A percentile compares a stretch with the other conserved stretches of the same genome.
Conservation (phyloP, 1,140 invertebrate genomes). For the Manduca sexta region DNA sequence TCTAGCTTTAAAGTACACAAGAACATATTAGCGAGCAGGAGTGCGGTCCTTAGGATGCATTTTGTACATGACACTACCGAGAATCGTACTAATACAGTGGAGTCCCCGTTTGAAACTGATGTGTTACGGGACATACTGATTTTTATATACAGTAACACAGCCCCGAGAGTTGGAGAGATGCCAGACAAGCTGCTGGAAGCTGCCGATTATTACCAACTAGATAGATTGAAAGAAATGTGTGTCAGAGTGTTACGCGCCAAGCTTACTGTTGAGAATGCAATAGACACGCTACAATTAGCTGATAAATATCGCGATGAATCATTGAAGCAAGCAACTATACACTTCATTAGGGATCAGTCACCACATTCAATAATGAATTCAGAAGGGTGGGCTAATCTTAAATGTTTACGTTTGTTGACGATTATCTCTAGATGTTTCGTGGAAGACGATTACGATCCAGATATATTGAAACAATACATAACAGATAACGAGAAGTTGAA, state of each 20-base stretch:
- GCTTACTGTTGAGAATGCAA: slow-evolving; percentile 61
- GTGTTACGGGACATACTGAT: slow-evolving; percentile 78
- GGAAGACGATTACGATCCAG: no score
- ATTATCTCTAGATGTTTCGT: no score
- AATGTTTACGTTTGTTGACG: no score
- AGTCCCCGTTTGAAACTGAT: slow-evolving; percentile 74
- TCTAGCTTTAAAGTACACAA: slow-evolving; percentile 59
- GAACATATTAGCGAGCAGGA: slow-evolving; percentile 65
- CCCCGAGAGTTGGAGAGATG: slow-evolving; percentile 71
- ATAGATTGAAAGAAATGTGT: slow-evolving; percentile 57
- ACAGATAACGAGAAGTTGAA: no score
- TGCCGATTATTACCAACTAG: slow-evolving; percentile 64
- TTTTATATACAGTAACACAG: slow-evolving; percentile 80
- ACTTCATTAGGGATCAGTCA: no score
- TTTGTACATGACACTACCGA: slow-evolving; percentile 82
- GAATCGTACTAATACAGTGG: slow-evolving; percentile 74
- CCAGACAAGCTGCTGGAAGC: slow-evolving; percentile 56
- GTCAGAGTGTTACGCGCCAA: slow-evolving; percentile 60
- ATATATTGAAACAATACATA: no score
- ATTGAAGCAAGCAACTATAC: slow-evolving; percentile 47
- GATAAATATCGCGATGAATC: slow-evolving; percentile 52
- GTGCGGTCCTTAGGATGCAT: slow-evolving; percentile 80
- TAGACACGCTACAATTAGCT: slow-evolving; percentile 57
- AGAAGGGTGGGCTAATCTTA: no score
- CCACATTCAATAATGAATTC: no score